These are phyloP conservation scores for Tillus elongatus DNA, from an alignment of 2,888 invertebrate species.

Conservation along the genomic window DNA sequence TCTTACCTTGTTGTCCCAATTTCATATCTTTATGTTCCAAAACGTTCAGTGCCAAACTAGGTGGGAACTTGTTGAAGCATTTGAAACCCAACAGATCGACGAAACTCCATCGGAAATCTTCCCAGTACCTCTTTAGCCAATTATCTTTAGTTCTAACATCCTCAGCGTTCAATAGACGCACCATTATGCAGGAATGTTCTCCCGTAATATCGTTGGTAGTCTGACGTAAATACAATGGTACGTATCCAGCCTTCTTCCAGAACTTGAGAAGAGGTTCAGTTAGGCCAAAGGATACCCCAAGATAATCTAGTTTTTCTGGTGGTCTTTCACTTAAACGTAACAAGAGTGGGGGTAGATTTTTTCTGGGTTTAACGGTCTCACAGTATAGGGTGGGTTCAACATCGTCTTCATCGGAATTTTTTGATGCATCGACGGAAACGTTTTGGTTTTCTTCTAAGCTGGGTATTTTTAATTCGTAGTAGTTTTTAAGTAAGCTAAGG, in stretches of 20 bases:
- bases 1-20: constrained; percentile 5
- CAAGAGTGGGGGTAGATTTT: constrained; percentile 80
- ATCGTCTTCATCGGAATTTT: constrained; percentile 48
- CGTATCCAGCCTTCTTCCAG: constrained; percentile 70
- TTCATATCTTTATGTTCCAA: constrained; percentile 3
- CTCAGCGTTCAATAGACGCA: constrained; percentile 56
- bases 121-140: constrained; percentile 75
- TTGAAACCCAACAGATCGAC: constrained; percentile 66
- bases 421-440: constrained; percentile 38
- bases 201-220: constrained; percentile 93
- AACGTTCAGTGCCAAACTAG: constrained; percentile 56
- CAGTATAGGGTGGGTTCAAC: constrained; percentile 55
- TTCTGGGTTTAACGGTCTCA: constrained; percentile 69
- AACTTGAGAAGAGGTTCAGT: constrained; percentile 85
- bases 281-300: constrained; percentile 91
- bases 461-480: constrained; percentile 76
- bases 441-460: constrained; percentile 43
- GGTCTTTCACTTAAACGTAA: constrained; percentile 74
- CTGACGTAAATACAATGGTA: constrained; percentile 86
- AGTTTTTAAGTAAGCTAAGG: constrained; percentile 71
- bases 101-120: constrained; percentile 78
- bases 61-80: constrained; percentile 64
- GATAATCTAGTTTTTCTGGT: constrained; percentile 80
- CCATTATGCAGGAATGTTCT: constrained; percentile 96
- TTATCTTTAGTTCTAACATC: constrained; percentile 29